Conservation (phyloP, 2,113 vertebrate genomes). For the Dasyornis broadbenti region DNA sequence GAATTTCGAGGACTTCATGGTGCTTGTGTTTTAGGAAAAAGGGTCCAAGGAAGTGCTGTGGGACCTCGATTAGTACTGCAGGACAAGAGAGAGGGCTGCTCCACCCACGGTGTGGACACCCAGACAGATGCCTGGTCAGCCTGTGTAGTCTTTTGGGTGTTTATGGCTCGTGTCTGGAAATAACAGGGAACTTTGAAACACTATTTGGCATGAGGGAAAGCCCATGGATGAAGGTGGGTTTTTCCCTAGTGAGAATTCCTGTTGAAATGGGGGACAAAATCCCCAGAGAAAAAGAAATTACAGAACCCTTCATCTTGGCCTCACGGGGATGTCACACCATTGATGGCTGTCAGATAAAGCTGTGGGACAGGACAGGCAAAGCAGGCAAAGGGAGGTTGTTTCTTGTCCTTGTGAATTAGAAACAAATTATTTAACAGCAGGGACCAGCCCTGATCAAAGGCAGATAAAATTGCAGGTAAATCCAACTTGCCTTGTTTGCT, state of each 20-base stretch:
- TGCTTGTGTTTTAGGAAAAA: not conserved
- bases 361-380: not conserved
- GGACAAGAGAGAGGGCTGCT: not conserved
- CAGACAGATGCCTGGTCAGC: not conserved
- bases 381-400: not conserved
- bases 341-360: not conserved
- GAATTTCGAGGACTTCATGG: not conserved
- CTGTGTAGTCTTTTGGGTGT: not conserved
- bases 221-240: not conserved
- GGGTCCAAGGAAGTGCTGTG: not conserved
- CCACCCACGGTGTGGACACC: not conserved
- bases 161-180: not conserved
- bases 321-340: accelerated
- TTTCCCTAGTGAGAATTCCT: not conserved
- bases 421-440: not conserved
- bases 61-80: not conserved
- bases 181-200: not conserved
- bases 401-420: not conserved
- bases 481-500: not conserved
- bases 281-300: not conserved
- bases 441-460: not conserved
- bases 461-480: not conserved
- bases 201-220: not conserved
- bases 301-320: not conserved
- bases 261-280: not conserved